A percentile compares a stretch with the other conserved stretches of the same genome.
phyloP scores from a whole-genome alignment of 2,888 invertebrate genomes.

The Ennomos fuscantarius region DNA sequence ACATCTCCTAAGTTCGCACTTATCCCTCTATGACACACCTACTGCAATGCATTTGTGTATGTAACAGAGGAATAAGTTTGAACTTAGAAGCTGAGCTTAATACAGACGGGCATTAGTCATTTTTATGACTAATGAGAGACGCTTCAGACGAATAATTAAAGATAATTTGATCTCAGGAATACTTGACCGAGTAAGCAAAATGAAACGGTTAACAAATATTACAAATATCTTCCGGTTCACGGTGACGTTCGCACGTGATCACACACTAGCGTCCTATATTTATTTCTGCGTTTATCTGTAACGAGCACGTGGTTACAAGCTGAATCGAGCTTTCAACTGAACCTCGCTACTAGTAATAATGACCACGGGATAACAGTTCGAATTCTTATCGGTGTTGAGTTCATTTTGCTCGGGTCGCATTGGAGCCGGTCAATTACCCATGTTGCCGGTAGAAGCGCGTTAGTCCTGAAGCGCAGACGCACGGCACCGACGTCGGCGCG shows the following conservation, averaged over 20 bases:
- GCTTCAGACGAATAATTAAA: too few species aligned
- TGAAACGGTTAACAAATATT: constrained; percentile 1
- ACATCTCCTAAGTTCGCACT: too few species aligned
- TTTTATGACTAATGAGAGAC: too few species aligned
- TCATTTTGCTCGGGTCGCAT: not conserved
- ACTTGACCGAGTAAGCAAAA: too few species aligned
- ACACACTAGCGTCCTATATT: constrained; percentile 29
- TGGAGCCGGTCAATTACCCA: constrained; percentile 38
- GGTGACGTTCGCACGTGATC: not conserved
- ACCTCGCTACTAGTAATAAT: constrained; percentile 2
- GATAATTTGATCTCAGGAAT: too few species aligned
- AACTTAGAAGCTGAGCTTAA: too few species aligned
- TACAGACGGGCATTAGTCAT: too few species aligned
- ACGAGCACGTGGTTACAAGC: constrained; percentile 46
- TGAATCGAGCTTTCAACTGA: constrained; percentile 24
- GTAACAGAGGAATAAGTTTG: too few species aligned
- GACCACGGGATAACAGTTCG: constrained; percentile 6
- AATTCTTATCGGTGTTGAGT: constrained; percentile 6
- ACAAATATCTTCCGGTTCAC: not conserved
- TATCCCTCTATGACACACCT: too few species aligned
- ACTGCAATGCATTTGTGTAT: too few species aligned
- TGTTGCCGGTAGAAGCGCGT: constrained; percentile 1
- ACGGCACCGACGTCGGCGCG: constrained; percentile 31
- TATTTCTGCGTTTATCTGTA: constrained; percentile 42
- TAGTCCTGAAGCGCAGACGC: constrained; percentile 42